Evolutionary conservation across 2,888 invertebrate genomes (phyloP), one percentile per base, ranked within the genome.

Genomic region (Nomada ferruginata): DNA sequence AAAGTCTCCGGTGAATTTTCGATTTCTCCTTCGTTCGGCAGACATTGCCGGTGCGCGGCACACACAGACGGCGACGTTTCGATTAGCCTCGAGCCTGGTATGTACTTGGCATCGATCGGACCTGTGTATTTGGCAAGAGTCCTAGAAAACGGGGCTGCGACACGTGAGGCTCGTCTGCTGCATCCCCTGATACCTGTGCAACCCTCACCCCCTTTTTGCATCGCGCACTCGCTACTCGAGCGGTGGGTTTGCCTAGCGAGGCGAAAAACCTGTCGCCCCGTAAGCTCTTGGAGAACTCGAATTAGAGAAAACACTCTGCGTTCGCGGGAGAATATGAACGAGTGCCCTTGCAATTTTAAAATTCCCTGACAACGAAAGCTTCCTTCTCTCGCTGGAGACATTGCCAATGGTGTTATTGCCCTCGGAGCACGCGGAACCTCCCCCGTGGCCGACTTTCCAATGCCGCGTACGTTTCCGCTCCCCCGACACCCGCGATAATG

Each of bases 21-120:
- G 80, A 83, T 72, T 71, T 79, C 76, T 77, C 68, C 72, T 65
- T 55, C 29, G 66, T 69, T 64, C 63, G 36, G n/a, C 50, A 44
- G 69, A 59, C 36, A 65, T 60, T 65, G 47, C 61, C 47, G 73
- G 23, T 20, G 47, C 26, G 76, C 76, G 73, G 64, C 55, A 76
- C 59, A 72, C 74, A 82, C 64, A 77, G 76, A 85, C 82, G 86
- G 79, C 86, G 86, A 81, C 86, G 79, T 85, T 87, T 87, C 85
- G 87, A 87, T 85, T 87, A 87, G 85, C 85, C 83, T 26, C 72
- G 80, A 73, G 78, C 63, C 42, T 42, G 79, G 66, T 61, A n/a
- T n/a, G n/a, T n/a, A 71, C 63, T 73, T 63, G 72, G 82, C 79
- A 87, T 87, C 87, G 87, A 87, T 87, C 79, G 73, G 63, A 55